Percentiles rank a stretch among this genome's conserved stretches.
These are phyloP conservation scores for Ibycter americanus DNA, from an alignment of 2,797 vertebrate genomes.

Conservation along the genomic window DNA sequence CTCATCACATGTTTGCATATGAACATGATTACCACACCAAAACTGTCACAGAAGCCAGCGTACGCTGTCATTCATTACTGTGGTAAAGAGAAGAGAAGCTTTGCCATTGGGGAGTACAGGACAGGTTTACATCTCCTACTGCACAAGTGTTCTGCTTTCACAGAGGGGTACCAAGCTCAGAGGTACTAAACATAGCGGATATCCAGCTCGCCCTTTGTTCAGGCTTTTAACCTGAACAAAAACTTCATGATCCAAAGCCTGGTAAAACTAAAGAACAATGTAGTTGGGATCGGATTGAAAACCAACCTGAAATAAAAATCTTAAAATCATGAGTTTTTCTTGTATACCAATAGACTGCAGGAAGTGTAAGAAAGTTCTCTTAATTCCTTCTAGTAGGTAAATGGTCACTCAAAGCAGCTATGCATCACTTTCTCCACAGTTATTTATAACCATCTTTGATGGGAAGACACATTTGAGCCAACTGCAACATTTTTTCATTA, in stretches of 20 bases:
- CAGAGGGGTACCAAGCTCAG: neutral
- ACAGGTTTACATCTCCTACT: neutral
- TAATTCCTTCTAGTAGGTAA: neutral
- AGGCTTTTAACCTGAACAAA: neutral
- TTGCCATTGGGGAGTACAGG: neutral
- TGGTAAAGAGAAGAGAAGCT: neutral
- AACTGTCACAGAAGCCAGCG: neutral
- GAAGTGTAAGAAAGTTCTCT: neutral
- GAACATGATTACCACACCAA: neutral
- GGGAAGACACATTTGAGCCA: neutral
- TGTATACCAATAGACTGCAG: neutral
- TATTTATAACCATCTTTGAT: neutral
- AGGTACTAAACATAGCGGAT: fast-evolving
- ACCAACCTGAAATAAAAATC: neutral
- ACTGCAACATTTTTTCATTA: neutral
- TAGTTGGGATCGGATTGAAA: neutral
- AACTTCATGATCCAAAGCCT: neutral
- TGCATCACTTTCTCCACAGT: neutral
- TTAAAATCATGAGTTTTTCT: neutral
- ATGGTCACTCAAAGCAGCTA: neutral
- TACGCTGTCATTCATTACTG: neutral
- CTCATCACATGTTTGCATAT: fast-evolving
- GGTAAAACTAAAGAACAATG: neutral
- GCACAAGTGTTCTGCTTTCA: neutral
- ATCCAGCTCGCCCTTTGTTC: neutral